Base-by-base conservation (phyloP, 2,888 invertebrate species). In the Tipula helvola region DNA sequence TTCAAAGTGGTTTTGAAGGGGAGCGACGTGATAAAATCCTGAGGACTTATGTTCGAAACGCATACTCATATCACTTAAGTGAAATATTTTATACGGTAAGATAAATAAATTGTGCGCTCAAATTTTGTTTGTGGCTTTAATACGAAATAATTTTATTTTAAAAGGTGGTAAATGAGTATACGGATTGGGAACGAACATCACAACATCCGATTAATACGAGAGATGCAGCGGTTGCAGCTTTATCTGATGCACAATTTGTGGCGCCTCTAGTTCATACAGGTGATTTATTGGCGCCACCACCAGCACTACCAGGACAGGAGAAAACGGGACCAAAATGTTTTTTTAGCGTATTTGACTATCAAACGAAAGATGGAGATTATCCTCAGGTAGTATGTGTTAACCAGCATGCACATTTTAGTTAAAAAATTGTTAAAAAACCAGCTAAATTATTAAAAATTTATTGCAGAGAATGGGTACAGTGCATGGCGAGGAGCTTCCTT, bases 171-270 rank as follows among this genome's bases (percentile, higher is more conserved):
- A 98, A 98, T 91, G 98, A 99, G 90, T 99, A 99, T 92, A 99
- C 98, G 87, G 98, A 99, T 91, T 99, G 99, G 99, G 97, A 97
- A 91, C 93, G 96, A 91, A 97, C 97, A 89, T 96, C 97, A 90
- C 93, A 97, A 92, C 97, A 97, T 91, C 97, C 97, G 85, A 96
- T 96, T 89, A 97, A 96, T 90, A 96, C 96, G 7, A 93, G 97
- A 88, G 97, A 97, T 90, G 96, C 97, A 12, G 96, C 97, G 3
- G 95, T 99, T 87, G 96, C 97, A 10, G 97, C 99, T 5, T 92
- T 99, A 83, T 97, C 98, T 88, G 98, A 98, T 91, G 98, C 98
- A 1, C 97, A 97, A 90, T 98, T 97, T 90, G 97, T 98, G 47
- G 98, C 98, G 0, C 98, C 98, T 0, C 91, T 97, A 71, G 95